Conservation (phyloP, 2,888 invertebrate genomes). For the Eumacrocentrus americanus region DNA sequence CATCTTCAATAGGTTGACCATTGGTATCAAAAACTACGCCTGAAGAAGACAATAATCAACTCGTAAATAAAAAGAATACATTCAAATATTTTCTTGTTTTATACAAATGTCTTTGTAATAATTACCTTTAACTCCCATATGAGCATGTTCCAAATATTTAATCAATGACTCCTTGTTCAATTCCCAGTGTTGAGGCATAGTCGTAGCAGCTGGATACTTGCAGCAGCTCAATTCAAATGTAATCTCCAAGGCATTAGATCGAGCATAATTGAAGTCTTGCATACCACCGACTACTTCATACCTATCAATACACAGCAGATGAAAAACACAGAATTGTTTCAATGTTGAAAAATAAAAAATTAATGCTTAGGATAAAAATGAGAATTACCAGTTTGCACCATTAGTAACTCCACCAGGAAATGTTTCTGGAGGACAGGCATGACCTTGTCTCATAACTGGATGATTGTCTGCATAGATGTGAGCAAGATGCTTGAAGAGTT, state of each 20-base stretch:
- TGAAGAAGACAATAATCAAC: slow-evolving; percentile 57
- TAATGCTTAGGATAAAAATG: not conserved
- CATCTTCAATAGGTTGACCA: slow-evolving; percentile 73
- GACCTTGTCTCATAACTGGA: slow-evolving; percentile 76
- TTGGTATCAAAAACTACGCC: slow-evolving; percentile 71
- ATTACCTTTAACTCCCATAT: slow-evolving; percentile 73
- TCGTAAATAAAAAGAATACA: not conserved
- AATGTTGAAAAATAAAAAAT: too few relatives aligned
- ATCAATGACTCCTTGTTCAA: slow-evolving; percentile 86
- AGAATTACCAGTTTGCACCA: slow-evolving; percentile 87
- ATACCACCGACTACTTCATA: slow-evolving; percentile 79
- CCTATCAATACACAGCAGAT: slow-evolving; percentile 36
- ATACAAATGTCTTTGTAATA: not conserved
- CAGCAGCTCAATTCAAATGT: slow-evolving; percentile 96
- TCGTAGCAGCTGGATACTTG: slow-evolving; percentile 81
- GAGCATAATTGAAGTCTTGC: slow-evolving; percentile 97
- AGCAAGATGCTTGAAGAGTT: slow-evolving; percentile 80
- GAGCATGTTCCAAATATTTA: slow-evolving; percentile 81
- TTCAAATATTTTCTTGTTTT: not conserved
- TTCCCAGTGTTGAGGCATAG: slow-evolving; percentile 81
- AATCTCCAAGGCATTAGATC: slow-evolving; percentile 95
- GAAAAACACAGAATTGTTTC: too few relatives aligned
- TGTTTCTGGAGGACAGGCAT: slow-evolving; percentile 74
- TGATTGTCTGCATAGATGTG: slow-evolving; percentile 77
- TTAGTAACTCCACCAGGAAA: slow-evolving; percentile 86